Conservation (phyloP, 1,140 invertebrate genomes). For the Philaenus spumarius region DNA sequence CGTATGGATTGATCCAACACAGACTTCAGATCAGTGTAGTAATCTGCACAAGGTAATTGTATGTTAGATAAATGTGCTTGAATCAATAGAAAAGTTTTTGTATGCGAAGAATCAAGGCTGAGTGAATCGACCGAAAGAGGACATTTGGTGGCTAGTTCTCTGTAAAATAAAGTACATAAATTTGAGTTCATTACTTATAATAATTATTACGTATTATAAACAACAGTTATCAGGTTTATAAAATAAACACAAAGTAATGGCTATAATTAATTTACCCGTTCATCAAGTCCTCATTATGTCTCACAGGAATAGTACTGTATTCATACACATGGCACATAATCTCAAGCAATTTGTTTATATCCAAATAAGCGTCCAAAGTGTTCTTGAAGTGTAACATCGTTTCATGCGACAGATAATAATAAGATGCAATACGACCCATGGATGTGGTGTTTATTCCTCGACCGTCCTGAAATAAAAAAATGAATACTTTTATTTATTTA, state of each 20-base stretch:
- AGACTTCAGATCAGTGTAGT: conserved; percentile 92
- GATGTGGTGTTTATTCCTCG: conserved; percentile 67
- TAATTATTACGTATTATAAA: conserved; percentile 9
- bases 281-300: conserved; percentile 95
- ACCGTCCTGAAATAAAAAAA: conserved; percentile 57
- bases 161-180: conserved; percentile 40
- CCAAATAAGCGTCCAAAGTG: conserved; percentile 54
- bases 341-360: conserved; percentile 66
- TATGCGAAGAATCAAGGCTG: conserved; percentile 81
- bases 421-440: conserved; percentile 89
- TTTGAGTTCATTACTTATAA: not conserved
- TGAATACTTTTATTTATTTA: too few species aligned
- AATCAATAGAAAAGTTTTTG: conserved; percentile 88
- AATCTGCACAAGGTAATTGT: conserved; percentile 84
- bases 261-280: conserved; percentile 87
- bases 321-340: conserved; percentile 83
- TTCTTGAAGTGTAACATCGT: conserved; percentile 81
- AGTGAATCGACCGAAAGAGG: conserved; percentile 64
- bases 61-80: conserved; percentile 87
- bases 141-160: conserved; percentile 73
- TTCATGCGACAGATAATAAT: conserved; percentile 93
- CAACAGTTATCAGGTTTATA: too few species aligned
- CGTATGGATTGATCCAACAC: conserved; percentile 94
- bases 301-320: conserved; percentile 89
- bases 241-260: too few species aligned